Conservation (phyloP, 2,113 vertebrate species). For the Nerophis lumbriciformis region DNA sequence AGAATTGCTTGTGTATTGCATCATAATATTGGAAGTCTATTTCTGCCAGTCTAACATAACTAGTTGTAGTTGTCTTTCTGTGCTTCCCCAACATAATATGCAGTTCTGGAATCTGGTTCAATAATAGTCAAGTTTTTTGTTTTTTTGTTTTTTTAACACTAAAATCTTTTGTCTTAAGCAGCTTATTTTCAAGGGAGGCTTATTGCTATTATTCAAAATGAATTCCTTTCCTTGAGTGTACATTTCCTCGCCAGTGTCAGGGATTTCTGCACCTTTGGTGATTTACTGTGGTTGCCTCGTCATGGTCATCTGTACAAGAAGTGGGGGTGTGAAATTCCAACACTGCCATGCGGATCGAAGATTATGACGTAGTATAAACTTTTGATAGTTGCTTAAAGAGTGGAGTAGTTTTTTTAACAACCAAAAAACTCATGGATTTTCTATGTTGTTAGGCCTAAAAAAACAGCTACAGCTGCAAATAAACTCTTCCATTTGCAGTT, state of each 20-base stretch:
- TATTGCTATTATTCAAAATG: constrained; percentile 50
- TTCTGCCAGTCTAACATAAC: constrained; percentile 14
- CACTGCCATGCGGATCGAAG: constrained; percentile 39
- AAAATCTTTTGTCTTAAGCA: constrained; percentile 13
- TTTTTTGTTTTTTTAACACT: not conserved
- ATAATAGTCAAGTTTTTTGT: not conserved
- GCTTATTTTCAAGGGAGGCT: constrained; percentile 22
- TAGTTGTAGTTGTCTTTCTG: not conserved
- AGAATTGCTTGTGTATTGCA: constrained; percentile 26
- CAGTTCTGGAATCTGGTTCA: not conserved
- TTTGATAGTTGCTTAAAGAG: constrained; percentile 43
- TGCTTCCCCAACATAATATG: constrained; percentile 16
- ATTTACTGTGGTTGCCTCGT: constrained; percentile 59
- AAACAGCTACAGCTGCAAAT: not conserved
- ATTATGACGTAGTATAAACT: constrained; percentile 36
- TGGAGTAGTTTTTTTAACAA: constrained; percentile 23
- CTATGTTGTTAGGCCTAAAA: not conserved
- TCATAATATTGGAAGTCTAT: constrained; percentile 14
- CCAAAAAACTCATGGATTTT: constrained; percentile 12
- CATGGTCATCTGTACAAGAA: constrained; percentile 47
- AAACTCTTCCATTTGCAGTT: not conserved
- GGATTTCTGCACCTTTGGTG: constrained; percentile 58
- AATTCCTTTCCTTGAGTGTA: constrained; percentile 66
- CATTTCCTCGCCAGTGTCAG: constrained; percentile 56
- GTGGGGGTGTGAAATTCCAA: constrained; percentile 53